phyloP scores from a whole-genome alignment of 2,797 vertebrate genomes.

The Chaunax sp. region DNA sequence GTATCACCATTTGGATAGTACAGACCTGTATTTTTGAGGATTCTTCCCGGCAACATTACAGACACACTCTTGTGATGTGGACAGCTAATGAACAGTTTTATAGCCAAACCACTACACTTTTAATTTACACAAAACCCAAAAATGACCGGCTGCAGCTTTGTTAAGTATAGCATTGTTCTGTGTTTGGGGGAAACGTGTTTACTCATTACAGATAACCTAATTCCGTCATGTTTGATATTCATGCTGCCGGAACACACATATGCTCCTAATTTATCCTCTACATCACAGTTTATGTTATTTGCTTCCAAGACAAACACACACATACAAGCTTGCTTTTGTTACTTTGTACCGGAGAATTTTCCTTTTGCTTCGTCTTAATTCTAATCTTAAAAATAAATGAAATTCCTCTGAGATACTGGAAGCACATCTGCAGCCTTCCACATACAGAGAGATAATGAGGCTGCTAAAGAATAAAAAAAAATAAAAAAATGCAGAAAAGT shows the following conservation, averaged over 20 bases:
- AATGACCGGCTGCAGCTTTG: constrained; percentile 17
- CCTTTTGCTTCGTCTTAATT: constrained; percentile 62
- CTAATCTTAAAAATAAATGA: constrained; percentile 71
- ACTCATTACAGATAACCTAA: constrained; percentile 70
- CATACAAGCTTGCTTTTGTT: constrained; percentile 31
- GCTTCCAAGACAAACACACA: constrained; percentile 43
- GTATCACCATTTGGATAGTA: no score
- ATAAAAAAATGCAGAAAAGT: constrained; percentile 63
- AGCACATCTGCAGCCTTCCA: constrained; percentile 65
- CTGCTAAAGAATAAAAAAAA: constrained; percentile 53
- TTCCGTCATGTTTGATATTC: constrained; percentile 72
- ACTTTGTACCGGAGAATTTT: constrained; percentile 44
- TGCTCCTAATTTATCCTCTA: constrained; percentile 62
- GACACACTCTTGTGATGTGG: constrained; percentile 16
- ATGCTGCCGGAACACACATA: constrained; percentile 48
- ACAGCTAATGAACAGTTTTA: constrained; percentile 40
- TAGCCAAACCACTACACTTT: constrained; percentile 27
- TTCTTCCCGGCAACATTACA: background rate
- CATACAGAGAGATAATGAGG: constrained; percentile 71
- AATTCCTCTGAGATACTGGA: constrained; percentile 68
- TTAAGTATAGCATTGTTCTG: constrained; percentile 52
- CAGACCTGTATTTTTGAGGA: no score
- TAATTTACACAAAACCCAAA: constrained; percentile 44
- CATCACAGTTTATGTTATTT: constrained; percentile 52
- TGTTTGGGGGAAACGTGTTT: constrained; percentile 49